Evolutionary conservation across 1,140 invertebrate genomes (phyloP), one percentile per base, ranked within the genome.

Genomic region (Cotesia typhae): DNA sequence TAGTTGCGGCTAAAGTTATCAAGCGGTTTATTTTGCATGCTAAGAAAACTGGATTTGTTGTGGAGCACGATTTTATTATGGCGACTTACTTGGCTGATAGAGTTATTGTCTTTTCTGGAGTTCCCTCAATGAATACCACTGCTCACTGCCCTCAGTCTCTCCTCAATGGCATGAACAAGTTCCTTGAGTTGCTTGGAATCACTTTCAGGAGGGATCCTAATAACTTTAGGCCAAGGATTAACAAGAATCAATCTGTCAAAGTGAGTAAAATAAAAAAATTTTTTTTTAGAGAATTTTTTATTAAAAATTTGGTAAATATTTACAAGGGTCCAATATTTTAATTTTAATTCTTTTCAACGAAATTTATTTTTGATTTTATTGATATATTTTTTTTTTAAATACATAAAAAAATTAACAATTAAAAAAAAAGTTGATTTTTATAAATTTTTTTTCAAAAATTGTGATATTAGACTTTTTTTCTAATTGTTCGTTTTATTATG

Each of bases 11-110:
- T 75, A 99, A 99, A 91, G 98, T 99, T 81, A 99, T 99, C 76
- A 99, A 98, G 87, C 90, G 96, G 94, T 99, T 98, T 84, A 98
- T 99, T 86, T 89, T 99, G 52, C 98, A 99, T 82, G 96, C 98
- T 0, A 99, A 99, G 88, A 98, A 99, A 85, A 99, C 98, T 36
- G 98, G 97, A 37, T 99, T 99, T 87, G 94, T 99, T 37, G 98
- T 99, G 0, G 98, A 99, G 90, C 98, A 99, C 92, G 98, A 99
- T 91, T 99, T 99, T 82, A 99, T 99, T 68, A 99, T 99, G 98
- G 97, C 98, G 2, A 99, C 98, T 0, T 99, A 99, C 87, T 89
- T 99, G 53, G 97, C 98, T 12, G 98, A 99, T 88, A 90, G 98
- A 66, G 98, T 99, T 0, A 98, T 99, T 79, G 98, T 99, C 20